Percentiles rank a stretch among this genome's conserved stretches.
Conservation (phyloP, 2,113 vertebrate species). For the Protomyctophum bolini region DNA sequence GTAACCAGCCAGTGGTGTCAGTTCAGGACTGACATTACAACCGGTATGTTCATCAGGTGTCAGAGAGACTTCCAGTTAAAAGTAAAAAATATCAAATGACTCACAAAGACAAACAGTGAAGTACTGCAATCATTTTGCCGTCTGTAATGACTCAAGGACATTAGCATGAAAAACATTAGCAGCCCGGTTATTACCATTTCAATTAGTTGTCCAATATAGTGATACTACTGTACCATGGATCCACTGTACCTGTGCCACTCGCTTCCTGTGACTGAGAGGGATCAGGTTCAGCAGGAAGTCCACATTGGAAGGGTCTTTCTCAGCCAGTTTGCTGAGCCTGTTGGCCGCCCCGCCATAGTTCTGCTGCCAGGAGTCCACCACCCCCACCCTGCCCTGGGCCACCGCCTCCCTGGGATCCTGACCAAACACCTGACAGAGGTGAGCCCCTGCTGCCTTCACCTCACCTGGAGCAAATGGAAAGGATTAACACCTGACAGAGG, state of each 20-base stretch:
- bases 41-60: too few relatives aligned
- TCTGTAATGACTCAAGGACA: too few relatives aligned
- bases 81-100: too few relatives aligned
- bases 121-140: too few relatives aligned
- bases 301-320: slow-evolving; percentile 76
- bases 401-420: slow-evolving; percentile 71
- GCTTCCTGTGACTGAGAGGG: slow-evolving; percentile 73
- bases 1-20: too few relatives aligned
- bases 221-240: too few relatives aligned
- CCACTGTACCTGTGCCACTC: slow-evolving; percentile 81
- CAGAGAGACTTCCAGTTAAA: too few relatives aligned
- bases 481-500: slow-evolving; percentile 73
- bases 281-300: slow-evolving; percentile 82
- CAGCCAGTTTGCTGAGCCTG: slow-evolving; percentile 81
- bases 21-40: too few relatives aligned
- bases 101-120: too few relatives aligned
- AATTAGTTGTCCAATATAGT: too few relatives aligned
- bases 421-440: slow-evolving; percentile 80
- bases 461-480: slow-evolving; percentile 65
- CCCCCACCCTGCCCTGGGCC: slow-evolving; percentile 81
- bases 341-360: slow-evolving; percentile 68
- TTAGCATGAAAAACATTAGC: too few relatives aligned
- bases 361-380: slow-evolving; percentile 83
- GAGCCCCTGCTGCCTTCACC: slow-evolving; percentile 72
- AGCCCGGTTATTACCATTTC: too few relatives aligned